Percentiles rank a stretch among this genome's conserved stretches.
Evolutionary conservation across 2,888 invertebrate species (phyloP).

Genomic region (Criorhina ranunculi): DNA sequence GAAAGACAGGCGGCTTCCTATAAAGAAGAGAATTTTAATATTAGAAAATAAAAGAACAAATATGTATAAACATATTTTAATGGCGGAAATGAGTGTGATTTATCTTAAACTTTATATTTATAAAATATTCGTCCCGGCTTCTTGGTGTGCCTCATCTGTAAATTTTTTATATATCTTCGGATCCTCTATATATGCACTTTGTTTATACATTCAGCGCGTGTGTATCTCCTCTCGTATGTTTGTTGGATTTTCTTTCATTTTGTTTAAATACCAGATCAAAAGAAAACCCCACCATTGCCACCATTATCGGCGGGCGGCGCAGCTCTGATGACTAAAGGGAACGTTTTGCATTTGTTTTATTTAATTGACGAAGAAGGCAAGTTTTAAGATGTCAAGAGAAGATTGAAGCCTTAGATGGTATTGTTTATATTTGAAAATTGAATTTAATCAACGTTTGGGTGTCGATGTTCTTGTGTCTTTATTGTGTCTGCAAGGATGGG

Average conservation of each 20-base stretch:
- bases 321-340: slow-evolving; percentile 45
- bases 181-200: slow-evolving; percentile 67
- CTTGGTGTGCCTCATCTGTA: slow-evolving; percentile 37
- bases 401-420: slow-evolving; percentile 48
- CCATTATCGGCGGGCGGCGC: slow-evolving; percentile 1
- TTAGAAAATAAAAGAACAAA: slow-evolving; percentile 67
- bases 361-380: slow-evolving; percentile 71
- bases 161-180: slow-evolving; percentile 29
- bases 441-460: slow-evolving; percentile 67
- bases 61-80: slow-evolving; percentile 71
- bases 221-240: slow-evolving; percentile 63
- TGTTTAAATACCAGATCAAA: slow-evolving; percentile 76
- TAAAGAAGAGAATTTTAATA: slow-evolving; percentile 57
- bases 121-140: slow-evolving; percentile 67
- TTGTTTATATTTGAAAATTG: slow-evolving; percentile 66
- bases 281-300: slow-evolving; percentile 56
- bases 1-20: slow-evolving; percentile 43
- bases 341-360: slow-evolving; percentile 74
- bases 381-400: slow-evolving; percentile 63
- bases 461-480: slow-evolving; percentile 43
- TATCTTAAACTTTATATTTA: slow-evolving; percentile 73
- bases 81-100: slow-evolving; percentile 71
- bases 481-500: slow-evolving; percentile 44
- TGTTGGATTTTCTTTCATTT: slow-evolving; percentile 66
- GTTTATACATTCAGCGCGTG: slow-evolving; percentile 73